phyloP scores from a whole-genome alignment of 2,888 invertebrate genomes.

The Gryllus longicercus region DNA sequence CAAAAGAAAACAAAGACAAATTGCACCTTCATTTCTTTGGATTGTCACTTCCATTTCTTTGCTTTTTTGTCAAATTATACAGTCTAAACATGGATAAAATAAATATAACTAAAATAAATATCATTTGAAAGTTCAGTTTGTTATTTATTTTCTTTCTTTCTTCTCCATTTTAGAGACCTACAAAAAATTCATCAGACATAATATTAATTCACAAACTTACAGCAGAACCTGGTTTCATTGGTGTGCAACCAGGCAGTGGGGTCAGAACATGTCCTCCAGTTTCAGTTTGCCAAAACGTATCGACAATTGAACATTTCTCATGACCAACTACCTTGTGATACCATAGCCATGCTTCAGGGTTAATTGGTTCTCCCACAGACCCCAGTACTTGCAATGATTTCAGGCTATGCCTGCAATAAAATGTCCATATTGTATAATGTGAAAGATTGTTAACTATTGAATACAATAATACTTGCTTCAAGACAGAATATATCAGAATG shows the following conservation, averaged over 20 bases:
- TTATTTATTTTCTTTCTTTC: too few relatives aligned
- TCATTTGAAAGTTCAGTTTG: too few relatives aligned
- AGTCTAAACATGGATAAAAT: too few relatives aligned
- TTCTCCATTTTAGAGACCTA: neutral
- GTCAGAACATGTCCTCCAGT: conserved; percentile 97
- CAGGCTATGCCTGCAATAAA: conserved; percentile 57
- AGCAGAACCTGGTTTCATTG: conserved; percentile 97
- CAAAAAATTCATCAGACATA: neutral
- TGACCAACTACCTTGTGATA: conserved; percentile 81
- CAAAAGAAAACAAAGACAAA: too few relatives aligned
- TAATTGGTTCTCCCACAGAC: conserved; percentile 98
- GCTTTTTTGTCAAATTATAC: too few relatives aligned
- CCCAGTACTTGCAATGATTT: conserved; percentile 76
- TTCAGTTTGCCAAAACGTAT: conserved; percentile 99
- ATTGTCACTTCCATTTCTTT: too few relatives aligned
- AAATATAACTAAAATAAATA: too few relatives aligned
- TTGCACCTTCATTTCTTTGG: too few relatives aligned
- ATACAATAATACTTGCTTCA: neutral
- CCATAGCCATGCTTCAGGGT: conserved; percentile 98
- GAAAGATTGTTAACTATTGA: neutral
- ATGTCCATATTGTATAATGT: neutral
- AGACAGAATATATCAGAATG: neutral
- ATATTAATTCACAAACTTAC: conserved; percentile 57
- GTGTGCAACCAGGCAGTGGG: conserved; percentile 91
- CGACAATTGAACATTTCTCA: conserved; percentile 84